Evolutionary conservation across 2,113 vertebrate species (phyloP).

Genomic region (Passer montanus): DNA sequence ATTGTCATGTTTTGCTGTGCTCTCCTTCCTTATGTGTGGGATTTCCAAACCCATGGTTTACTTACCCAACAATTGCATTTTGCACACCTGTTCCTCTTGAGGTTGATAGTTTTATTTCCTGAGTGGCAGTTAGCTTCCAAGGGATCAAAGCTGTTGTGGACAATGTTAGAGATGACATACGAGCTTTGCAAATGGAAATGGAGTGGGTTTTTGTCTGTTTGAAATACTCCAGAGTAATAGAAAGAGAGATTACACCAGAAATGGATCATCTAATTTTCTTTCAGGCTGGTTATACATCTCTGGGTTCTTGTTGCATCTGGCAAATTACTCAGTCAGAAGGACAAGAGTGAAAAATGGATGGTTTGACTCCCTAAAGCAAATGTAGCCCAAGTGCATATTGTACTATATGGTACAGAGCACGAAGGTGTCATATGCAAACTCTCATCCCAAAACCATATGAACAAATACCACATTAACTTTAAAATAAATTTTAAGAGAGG

Average conservation of each 20-base stretch:
- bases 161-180: neutral
- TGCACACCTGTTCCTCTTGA: neutral
- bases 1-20: neutral
- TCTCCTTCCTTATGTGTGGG: neutral
- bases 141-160: neutral
- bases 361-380: slow-evolving; percentile 23
- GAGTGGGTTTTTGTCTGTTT: neutral
- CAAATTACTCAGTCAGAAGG: slow-evolving; percentile 33
- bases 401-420: neutral
- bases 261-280: neutral
- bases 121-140: neutral
- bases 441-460: slow-evolving; percentile 5
- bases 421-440: slow-evolving; percentile 14
- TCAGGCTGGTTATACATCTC: neutral
- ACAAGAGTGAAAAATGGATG: slow-evolving; percentile 13
- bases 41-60: neutral
- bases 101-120: neutral
- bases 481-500: neutral
- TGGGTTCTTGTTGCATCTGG: neutral
- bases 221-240: neutral
- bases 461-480: slow-evolving; percentile 16
- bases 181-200: neutral
- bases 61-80: neutral
- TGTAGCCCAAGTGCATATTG: neutral
- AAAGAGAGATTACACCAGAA: neutral